These are phyloP conservation scores for Eupithecia centaureata DNA, from an alignment of 2,888 invertebrate species.

Conservation along the genomic window DNA sequence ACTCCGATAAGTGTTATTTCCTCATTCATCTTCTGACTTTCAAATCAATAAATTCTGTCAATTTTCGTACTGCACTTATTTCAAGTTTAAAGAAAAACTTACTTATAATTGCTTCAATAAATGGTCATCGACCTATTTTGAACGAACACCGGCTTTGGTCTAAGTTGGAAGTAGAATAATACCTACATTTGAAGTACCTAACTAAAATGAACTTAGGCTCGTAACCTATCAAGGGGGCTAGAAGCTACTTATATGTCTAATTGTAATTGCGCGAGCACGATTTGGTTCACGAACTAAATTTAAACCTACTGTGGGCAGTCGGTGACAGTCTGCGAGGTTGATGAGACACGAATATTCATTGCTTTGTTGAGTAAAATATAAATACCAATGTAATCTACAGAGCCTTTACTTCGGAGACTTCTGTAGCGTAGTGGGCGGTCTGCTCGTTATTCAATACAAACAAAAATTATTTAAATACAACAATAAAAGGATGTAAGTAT, in stretches of 20 bases:
- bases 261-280: constrained; percentile 24
- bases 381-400: neutral
- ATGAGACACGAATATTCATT: constrained; percentile 19
- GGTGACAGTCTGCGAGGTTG: constrained; percentile 16
- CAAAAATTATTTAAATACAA: too few species aligned
- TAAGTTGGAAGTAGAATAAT: too few species aligned
- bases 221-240: neutral
- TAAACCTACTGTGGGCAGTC: neutral
- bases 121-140: neutral
- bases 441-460: neutral
- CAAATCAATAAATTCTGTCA: neutral
- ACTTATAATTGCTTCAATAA: too few species aligned
- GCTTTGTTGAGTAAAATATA: neutral
- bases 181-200: too few species aligned
- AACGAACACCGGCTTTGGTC: neutral
- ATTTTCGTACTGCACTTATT: too few species aligned
- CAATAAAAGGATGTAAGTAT: too few species aligned
- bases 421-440: neutral
- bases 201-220: neutral
- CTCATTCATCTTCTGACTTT: too few species aligned
- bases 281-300: constrained; percentile 10
- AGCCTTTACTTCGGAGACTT: neutral
- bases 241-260: neutral
- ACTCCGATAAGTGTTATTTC: too few species aligned
- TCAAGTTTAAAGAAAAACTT: too few species aligned